Evolutionary conservation across 2,113 vertebrate genomes (phyloP).

Genomic region (Eulemur rufifrons): DNA sequence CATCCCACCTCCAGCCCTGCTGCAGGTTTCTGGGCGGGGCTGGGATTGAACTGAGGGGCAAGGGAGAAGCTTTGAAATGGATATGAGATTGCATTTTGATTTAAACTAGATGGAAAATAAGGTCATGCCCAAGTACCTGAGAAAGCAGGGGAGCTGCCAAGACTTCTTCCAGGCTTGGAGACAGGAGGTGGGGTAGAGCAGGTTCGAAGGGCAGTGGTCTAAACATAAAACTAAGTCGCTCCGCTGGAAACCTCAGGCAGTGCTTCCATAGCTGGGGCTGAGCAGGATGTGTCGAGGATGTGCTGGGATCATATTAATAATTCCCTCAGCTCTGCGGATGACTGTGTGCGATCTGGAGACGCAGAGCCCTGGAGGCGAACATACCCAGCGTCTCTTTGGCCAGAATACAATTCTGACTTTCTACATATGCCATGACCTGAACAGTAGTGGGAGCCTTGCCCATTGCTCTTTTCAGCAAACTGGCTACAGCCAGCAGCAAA

Average conservation of each 20-base stretch:
- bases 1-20: rapidly evolving
- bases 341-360: neutral
- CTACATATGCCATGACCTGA: neutral
- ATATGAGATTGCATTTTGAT: neutral
- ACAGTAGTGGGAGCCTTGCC: neutral
- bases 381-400: neutral
- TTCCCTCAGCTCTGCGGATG: neutral
- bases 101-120: neutral
- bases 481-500: neutral
- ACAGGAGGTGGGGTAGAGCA: neutral
- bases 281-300: neutral
- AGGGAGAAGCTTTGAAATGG: neutral
- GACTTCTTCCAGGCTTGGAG: neutral
- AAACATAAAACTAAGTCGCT: neutral
- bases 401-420: neutral
- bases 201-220: neutral
- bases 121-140: neutral
- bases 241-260: neutral
- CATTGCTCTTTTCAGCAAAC: neutral
- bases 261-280: neutral
- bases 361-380: neutral
- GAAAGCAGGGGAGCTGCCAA: neutral
- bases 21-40: neutral
- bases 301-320: neutral
- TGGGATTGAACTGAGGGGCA: neutral